phyloP scores from a whole-genome alignment of 2,797 vertebrate genomes.

The Takifugu ocellatus region DNA sequence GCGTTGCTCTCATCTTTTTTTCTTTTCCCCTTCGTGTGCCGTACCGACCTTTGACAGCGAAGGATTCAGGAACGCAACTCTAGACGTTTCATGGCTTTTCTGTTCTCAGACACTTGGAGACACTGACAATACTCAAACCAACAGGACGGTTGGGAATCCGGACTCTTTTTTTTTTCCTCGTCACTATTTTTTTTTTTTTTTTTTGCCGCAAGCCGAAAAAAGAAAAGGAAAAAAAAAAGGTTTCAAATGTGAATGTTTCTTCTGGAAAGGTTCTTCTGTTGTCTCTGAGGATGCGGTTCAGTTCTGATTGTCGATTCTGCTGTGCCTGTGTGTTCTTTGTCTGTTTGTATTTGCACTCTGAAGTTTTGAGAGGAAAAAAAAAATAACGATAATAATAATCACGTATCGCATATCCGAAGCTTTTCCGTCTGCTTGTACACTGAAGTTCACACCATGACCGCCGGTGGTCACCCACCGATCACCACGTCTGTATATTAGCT shows the following conservation, averaged over 20 bases:
- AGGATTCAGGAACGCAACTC: slow-evolving; percentile 31
- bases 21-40: slow-evolving; percentile 4
- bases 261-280: slow-evolving; percentile 46
- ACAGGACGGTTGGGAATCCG: slow-evolving; percentile 19
- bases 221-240: neutral
- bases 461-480: slow-evolving; percentile 36
- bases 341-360: slow-evolving; percentile 73
- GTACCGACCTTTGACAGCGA: slow-evolving; percentile 20
- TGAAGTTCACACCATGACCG: slow-evolving; percentile 25
- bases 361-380: slow-evolving; percentile 12
- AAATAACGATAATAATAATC: slow-evolving; percentile 9
- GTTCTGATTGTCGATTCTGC: slow-evolving; percentile 69
- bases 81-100: slow-evolving; percentile 13
- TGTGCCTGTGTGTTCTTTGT: slow-evolving; percentile 71
- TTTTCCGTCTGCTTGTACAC: slow-evolving; percentile 50
- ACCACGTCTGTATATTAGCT: slow-evolving; percentile 64
- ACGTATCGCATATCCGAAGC: slow-evolving; percentile 52
- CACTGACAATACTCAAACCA: slow-evolving; percentile 7
- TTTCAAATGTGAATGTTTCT: slow-evolving; percentile 64
- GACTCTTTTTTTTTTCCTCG: slow-evolving; percentile 14
- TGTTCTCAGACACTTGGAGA: slow-evolving; percentile 24
- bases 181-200: slow-evolving; percentile 12
- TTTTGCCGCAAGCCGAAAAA: slow-evolving; percentile 19
- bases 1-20: neutral
- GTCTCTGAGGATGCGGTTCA: slow-evolving; percentile 50